phyloP scores from a whole-genome alignment of 1,140 invertebrate genomes.

The Dryas iulia region DNA sequence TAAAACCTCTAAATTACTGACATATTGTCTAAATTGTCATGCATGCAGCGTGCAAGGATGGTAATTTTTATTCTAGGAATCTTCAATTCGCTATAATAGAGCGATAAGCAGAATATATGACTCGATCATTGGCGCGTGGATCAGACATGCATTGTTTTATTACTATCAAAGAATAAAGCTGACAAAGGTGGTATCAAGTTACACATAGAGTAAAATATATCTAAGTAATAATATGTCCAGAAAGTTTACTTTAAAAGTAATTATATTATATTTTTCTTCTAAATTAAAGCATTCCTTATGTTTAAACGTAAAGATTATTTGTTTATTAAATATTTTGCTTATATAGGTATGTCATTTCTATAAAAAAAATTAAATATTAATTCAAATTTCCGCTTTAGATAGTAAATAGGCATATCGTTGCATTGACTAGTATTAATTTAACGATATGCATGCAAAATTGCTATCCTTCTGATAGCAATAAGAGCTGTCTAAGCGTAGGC shows the following conservation, averaged over 20 bases:
- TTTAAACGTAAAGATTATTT: no score
- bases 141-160: conserved; percentile 34
- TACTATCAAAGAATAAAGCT: neutral
- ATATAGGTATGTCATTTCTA: no score
- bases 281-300: no score
- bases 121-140: conserved; percentile 37
- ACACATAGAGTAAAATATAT: neutral
- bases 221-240: no score
- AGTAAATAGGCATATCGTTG: no score
- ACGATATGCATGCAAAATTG: no score
- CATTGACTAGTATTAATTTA: no score
- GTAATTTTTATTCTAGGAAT: conserved; percentile 31
- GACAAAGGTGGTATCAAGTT: neutral
- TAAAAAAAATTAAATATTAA: no score
- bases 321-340: no score
- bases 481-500: neutral
- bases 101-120: conserved; percentile 32
- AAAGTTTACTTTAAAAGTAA: no score
- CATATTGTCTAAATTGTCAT: conserved; percentile 15
- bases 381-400: no score
- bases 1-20: conserved; percentile 8
- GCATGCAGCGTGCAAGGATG: conserved; percentile 11
- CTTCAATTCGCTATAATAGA: conserved; percentile 32
- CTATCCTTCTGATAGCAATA: neutral
- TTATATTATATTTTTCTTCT: no score